Evolutionary conservation across 2,797 vertebrate genomes (phyloP).

Genomic region (Gallinago nigripennis): DNA sequence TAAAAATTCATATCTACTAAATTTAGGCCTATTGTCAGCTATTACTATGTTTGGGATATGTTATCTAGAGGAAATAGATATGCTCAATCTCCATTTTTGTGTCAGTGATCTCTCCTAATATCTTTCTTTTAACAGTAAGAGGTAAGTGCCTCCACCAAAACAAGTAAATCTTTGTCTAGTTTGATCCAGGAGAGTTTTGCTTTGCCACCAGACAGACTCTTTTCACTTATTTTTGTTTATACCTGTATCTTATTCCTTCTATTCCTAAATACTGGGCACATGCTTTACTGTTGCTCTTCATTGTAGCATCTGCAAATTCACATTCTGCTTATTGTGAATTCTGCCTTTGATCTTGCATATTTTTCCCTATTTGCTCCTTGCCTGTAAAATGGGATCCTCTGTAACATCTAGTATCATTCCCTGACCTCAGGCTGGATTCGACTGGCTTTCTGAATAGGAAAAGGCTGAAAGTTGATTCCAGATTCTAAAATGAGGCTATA

Average conservation of each 20-base stretch:
- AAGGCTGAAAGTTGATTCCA: not conserved
- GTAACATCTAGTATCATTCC: accelerated
- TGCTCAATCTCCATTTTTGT: not conserved
- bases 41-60: accelerated
- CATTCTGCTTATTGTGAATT: not conserved
- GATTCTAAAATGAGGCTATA: not conserved
- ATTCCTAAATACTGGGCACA: not conserved
- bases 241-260: not conserved
- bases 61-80: not conserved
- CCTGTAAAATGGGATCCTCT: not conserved
- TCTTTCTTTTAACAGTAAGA: not conserved
- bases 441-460: not conserved
- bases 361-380: not conserved
- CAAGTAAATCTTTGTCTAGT: not conserved
- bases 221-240: not conserved
- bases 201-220: not conserved
- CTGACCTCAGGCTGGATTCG: not conserved
- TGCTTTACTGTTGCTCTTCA: not conserved
- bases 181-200: not conserved
- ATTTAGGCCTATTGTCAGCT: not conserved
- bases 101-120: not conserved
- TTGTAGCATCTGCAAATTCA: not conserved
- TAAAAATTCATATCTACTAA: not conserved
- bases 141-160: not conserved
- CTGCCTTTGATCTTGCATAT: not conserved